Evolutionary conservation across 2,888 invertebrate genomes (phyloP).

Genomic region (Schizaphis graminum): DNA sequence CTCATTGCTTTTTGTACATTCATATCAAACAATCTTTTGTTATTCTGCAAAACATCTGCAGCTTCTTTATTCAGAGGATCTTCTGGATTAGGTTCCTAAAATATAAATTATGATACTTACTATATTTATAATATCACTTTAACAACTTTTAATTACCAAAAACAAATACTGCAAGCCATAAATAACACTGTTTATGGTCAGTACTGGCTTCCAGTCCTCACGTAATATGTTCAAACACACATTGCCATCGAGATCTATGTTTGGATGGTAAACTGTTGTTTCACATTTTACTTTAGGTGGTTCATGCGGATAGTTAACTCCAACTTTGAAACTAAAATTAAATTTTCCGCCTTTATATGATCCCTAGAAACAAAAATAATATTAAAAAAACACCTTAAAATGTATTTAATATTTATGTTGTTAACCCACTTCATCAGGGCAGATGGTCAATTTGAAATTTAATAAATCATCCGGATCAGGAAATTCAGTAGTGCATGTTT

Average conservation of each 20-base stretch:
- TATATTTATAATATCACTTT: not conserved
- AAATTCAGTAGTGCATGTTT: slow-evolving; percentile 96
- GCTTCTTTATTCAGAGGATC: slow-evolving; percentile 99
- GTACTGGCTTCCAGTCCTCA: slow-evolving; percentile 99
- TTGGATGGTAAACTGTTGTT: slow-evolving; percentile 97
- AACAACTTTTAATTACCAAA: slow-evolving; percentile 76
- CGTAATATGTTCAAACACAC: slow-evolving; percentile 97
- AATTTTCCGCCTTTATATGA: slow-evolving; percentile 95
- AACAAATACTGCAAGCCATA: slow-evolving; percentile 98
- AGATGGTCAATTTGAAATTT: slow-evolving; percentile 94
- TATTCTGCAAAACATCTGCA: slow-evolving; percentile 95
- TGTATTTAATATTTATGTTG: slow-evolving; percentile 67
- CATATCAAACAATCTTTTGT: slow-evolving; percentile 93
- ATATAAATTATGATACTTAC: slow-evolving; percentile 63
- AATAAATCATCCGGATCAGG: slow-evolving; percentile 96
- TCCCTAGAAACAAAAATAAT: slow-evolving; percentile 75
- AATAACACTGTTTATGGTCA: slow-evolving; percentile 97
- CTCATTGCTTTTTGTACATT: slow-evolving; percentile 97
- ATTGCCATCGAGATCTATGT: slow-evolving; percentile 97
- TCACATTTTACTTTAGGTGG: slow-evolving; percentile 99
- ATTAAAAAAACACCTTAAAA: not conserved
- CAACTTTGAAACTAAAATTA: slow-evolving; percentile 97
- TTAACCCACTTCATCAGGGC: slow-evolving; percentile 89
- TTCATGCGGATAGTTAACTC: slow-evolving; percentile 97
- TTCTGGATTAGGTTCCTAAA: slow-evolving; percentile 97